phyloP scores from a whole-genome alignment of 1,140 invertebrate genomes.

The Panagrolaimus sp. region DNA sequence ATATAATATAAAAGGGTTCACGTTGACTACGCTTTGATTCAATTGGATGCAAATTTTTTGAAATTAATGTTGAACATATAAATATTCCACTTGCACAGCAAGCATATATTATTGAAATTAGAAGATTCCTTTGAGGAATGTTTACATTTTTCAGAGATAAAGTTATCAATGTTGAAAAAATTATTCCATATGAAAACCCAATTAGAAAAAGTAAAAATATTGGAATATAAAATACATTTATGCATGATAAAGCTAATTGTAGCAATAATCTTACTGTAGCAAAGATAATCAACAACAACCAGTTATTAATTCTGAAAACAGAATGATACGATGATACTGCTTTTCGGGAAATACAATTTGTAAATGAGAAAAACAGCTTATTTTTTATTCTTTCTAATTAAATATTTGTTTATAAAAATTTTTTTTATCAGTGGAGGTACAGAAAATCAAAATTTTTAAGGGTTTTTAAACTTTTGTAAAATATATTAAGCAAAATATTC shows the following conservation, averaged over 20 bases:
- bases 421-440: too few species aligned
- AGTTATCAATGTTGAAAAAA: not conserved
- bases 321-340: not conserved
- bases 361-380: too few species aligned
- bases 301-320: constrained; percentile 2
- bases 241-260: not conserved
- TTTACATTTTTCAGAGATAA: not conserved
- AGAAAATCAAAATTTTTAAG: too few species aligned
- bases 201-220: not conserved
- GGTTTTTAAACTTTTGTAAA: too few species aligned
- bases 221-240: not conserved
- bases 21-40: not conserved
- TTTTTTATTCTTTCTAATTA: too few species aligned
- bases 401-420: too few species aligned
- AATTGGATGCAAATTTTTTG: not conserved
- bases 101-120: constrained; percentile 4
- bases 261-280: not conserved
- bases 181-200: constrained; percentile 1
- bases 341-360: too few species aligned
- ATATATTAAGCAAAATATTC: not conserved
- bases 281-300: not conserved
- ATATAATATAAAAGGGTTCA: not conserved
- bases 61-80: not conserved
- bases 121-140: not conserved
- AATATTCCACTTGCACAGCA: not conserved